Conservation (phyloP, 2,113 vertebrate genomes). For the Passer domesticus region DNA sequence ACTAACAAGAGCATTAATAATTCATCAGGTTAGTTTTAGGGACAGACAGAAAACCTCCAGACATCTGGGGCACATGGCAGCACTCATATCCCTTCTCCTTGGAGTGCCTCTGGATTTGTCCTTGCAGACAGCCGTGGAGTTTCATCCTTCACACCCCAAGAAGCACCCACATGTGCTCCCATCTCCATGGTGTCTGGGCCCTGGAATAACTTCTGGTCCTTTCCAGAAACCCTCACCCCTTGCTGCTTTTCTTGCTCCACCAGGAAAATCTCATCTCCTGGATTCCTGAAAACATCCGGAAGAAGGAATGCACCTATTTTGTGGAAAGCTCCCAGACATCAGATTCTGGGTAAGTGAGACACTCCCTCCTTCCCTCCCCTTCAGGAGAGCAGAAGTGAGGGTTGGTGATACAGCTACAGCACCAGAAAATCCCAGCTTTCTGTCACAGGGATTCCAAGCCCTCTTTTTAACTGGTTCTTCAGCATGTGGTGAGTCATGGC, state of each 20-base stretch:
- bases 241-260: neutral
- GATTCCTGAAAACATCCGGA: slow-evolving; percentile 84
- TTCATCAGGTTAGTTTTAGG: neutral
- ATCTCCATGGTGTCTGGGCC: neutral
- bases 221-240: neutral
- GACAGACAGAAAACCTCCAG: neutral
- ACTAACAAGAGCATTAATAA: neutral
- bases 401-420: neutral
- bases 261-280: slow-evolving; percentile 77
- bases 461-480: neutral
- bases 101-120: neutral
- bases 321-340: slow-evolving; percentile 70
- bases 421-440: neutral
- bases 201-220: neutral
- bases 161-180: neutral
- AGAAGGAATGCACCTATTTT: slow-evolving; percentile 87
- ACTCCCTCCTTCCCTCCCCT: too few species aligned
- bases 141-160: neutral
- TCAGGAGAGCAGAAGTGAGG: neutral
- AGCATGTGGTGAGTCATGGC: neutral
- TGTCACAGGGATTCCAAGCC: neutral
- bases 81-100: neutral
- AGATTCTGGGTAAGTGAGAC: slow-evolving; percentile 67
- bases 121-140: fast-evolving
- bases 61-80: neutral